phyloP scores from a whole-genome alignment of 2,797 vertebrate species.

The Hyperoplus immaculatus region DNA sequence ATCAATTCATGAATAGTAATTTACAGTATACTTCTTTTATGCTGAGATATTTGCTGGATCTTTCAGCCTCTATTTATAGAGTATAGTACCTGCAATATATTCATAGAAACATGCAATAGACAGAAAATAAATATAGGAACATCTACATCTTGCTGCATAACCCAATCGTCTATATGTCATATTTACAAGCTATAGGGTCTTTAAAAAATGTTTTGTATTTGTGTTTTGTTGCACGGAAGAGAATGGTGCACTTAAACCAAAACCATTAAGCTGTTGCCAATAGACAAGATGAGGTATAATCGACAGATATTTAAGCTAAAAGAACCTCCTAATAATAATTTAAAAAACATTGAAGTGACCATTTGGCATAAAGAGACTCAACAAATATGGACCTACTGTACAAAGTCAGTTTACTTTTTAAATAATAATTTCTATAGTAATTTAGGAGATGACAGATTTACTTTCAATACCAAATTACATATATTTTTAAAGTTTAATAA shows the following conservation, averaged over 20 bases:
- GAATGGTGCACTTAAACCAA: neutral
- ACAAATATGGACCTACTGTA: neutral
- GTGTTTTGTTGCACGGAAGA: neutral
- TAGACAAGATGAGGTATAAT: neutral
- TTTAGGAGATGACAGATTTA: neutral
- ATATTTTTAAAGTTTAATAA: neutral
- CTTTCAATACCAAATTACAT: neutral
- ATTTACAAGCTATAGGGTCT: neutral
- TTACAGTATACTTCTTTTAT: too few species aligned
- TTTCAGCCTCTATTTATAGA: too few species aligned
- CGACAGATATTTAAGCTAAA: neutral
- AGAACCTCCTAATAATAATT: neutral
- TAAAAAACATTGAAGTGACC: neutral
- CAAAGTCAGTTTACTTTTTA: neutral
- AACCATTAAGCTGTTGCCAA: neutral
- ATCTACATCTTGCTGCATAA: too few species aligned
- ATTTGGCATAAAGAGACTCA: neutral
- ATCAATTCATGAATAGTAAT: too few species aligned
- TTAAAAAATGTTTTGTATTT: neutral
- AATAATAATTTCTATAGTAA: neutral
- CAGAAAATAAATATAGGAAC: too few species aligned
- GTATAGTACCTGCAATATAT: too few species aligned
- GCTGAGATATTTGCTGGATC: too few species aligned
- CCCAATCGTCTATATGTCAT: too few species aligned
- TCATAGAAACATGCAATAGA: too few species aligned